Conservation (phyloP, 2,888 invertebrate species). For the Argynnis bischoffii region DNA sequence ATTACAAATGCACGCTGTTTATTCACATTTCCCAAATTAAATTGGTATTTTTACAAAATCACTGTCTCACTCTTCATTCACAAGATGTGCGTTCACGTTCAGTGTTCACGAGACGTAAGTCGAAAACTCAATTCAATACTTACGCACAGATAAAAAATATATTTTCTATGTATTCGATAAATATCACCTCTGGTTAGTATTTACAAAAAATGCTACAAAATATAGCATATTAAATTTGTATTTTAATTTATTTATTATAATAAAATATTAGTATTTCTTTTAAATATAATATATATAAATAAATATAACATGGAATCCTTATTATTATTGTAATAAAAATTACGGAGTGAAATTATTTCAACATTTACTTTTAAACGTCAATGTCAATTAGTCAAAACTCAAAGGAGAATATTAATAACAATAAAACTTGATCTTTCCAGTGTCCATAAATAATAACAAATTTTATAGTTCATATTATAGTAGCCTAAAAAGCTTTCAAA, state of each 20-base stretch:
- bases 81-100: slow-evolving; percentile 32
- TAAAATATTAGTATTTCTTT: no score
- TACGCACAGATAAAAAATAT: slow-evolving; percentile 27
- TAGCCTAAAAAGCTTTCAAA: slow-evolving; percentile 39
- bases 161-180: slow-evolving; percentile 10
- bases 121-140: slow-evolving; percentile 31
- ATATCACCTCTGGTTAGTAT: slow-evolving; percentile 9
- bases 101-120: slow-evolving; percentile 19
- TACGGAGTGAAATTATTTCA: no score
- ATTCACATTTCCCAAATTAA: slow-evolving; percentile 69
- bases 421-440: neutral
- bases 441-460: neutral
- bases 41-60: slow-evolving; percentile 49
- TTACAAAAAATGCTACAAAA: slow-evolving; percentile 4
- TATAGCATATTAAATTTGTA: no score
- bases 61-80: slow-evolving; percentile 43
- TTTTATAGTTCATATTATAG: slow-evolving; percentile 7
- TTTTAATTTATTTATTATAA: no score
- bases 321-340: no score
- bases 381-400: no score
- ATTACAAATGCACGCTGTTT: slow-evolving; percentile 52
- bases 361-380: no score
- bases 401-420: no score
- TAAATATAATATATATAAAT: no score
- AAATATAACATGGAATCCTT: no score